Conservation (phyloP, 35 echinoderm and acorn worm genomes). For the Apostichopus californicus region DNA sequence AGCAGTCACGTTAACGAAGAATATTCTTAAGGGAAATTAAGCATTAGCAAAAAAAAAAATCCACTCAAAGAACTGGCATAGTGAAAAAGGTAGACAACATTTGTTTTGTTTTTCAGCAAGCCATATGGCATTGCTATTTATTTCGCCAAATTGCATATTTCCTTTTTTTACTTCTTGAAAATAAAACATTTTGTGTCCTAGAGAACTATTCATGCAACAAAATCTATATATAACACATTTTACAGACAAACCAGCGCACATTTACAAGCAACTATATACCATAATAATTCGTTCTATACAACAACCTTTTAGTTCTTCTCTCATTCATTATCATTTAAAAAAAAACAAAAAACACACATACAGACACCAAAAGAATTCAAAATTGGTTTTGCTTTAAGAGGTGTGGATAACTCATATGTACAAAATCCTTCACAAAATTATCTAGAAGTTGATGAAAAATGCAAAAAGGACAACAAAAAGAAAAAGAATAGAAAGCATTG, state of each 20-base stretch:
- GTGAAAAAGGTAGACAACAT: not conserved
- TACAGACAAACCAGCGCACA: constrained; percentile 44
- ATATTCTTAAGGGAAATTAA: too few relatives aligned
- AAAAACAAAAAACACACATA: not conserved
- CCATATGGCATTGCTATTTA: constrained; percentile 28
- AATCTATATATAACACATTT: constrained; percentile 40
- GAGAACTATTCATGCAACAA: constrained; percentile 35
- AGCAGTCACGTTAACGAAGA: too few relatives aligned
- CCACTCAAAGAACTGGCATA: not conserved
- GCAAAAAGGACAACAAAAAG: not conserved
- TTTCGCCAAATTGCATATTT: constrained; percentile 46
- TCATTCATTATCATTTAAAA: not conserved
- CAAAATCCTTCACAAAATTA: not conserved
- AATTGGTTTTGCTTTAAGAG: not conserved
- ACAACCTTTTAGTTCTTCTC: not conserved
- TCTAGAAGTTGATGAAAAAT: not conserved
- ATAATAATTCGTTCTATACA: constrained; percentile 6
- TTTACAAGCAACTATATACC: constrained; percentile 14
- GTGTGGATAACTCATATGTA: constrained; percentile 17
- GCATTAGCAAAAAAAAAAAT: too few relatives aligned
- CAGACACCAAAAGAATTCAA: not conserved
- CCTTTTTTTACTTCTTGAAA: constrained; percentile 21
- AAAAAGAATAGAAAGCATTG: not conserved
- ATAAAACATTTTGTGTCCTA: constrained; percentile 48
- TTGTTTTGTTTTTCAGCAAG: constrained; percentile 5